Base-by-base conservation (phyloP, 1,140 invertebrate species). In the Zaprionus ghesquierei region DNA sequence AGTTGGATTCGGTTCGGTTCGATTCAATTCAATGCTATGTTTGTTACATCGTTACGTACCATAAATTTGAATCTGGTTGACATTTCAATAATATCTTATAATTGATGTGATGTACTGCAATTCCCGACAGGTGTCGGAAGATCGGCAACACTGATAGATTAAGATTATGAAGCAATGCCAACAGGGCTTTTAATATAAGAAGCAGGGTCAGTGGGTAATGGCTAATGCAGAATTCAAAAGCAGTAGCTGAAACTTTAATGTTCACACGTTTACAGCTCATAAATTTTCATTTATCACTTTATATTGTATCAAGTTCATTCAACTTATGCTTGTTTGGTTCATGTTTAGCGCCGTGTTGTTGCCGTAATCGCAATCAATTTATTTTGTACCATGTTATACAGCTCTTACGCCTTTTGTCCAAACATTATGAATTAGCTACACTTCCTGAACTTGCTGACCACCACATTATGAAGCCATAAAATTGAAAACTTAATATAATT, bases 401-500 rank as follows among this genome's bases (percentile, higher is more conserved):
- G 65, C 79, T 74, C 89, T 79, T 84, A 87, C 79, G 79, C 69
- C 79, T 84, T 84, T 89, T 74, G 73, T 64, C 66, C 78, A 87
- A 86, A 77, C 71, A 72, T 55, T 65, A 68, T 75, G 63, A 68
- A 50, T 49, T 63, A 61, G 22, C 51, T 51, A 46, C 49, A 55
- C 8, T 20, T 55, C 10, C 41, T 69, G 35, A 25, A 15, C 68
- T 46, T 63, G 46, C 68, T 55, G 51, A 51, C 75, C 73, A 80
- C 69, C 76, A 56, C 84, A 84, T 80, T 89, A 89, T 89, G 89
- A 84, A 89, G 84, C 84, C 79, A 89, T 89, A 84, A 89, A 89
- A 89, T 89, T 89, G 84, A 89, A 89, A 89, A 89, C 80, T 89
- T 80, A 84, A 89, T 89, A 89, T 89, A 89, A 89, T 89, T 89